A percentile compares a stretch with the other conserved stretches of the same genome.
Conservation (phyloP, 30 jellyfish, hydroid and myxozoan species). For the Aurelia aurita complex sp. Pacific region DNA sequence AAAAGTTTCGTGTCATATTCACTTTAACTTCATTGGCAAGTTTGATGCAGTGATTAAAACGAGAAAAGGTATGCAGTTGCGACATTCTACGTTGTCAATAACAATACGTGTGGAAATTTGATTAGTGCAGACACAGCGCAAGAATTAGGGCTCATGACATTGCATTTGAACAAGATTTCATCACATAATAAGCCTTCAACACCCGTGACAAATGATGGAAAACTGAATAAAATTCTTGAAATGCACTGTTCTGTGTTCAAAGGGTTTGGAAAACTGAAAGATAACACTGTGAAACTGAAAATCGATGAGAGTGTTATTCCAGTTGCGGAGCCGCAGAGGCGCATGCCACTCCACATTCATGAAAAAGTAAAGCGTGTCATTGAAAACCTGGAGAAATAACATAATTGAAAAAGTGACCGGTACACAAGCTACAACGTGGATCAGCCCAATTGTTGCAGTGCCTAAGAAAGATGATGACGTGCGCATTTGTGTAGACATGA, state of each 20-base stretch:
- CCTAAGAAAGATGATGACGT: no score
- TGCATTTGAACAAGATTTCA: neutral
- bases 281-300: neutral
- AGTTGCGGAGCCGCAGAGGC: neutral
- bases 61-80: neutral
- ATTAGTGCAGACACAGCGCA: slow-evolving; percentile 7
- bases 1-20: no score
- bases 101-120: neutral
- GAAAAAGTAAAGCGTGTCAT: no score
- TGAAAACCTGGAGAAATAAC: no score
- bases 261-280: slow-evolving; percentile 29
- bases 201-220: neutral
- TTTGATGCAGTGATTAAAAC: slow-evolving; percentile 18
- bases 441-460: no score
- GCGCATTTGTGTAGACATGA: no score
- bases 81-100: neutral
- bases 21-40: neutral
- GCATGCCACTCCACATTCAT: no score
- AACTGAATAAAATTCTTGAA: neutral
- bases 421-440: no score
- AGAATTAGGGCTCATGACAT: slow-evolving; percentile 5
- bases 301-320: slow-evolving; percentile 22
- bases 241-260: neutral
- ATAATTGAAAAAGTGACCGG: no score
- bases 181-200: neutral